A percentile compares a stretch with the other conserved stretches of the same genome.
These are phyloP conservation scores for Lophotriccus pileatus DNA, from an alignment of 2,797 vertebrate genomes.

Conservation along the genomic window DNA sequence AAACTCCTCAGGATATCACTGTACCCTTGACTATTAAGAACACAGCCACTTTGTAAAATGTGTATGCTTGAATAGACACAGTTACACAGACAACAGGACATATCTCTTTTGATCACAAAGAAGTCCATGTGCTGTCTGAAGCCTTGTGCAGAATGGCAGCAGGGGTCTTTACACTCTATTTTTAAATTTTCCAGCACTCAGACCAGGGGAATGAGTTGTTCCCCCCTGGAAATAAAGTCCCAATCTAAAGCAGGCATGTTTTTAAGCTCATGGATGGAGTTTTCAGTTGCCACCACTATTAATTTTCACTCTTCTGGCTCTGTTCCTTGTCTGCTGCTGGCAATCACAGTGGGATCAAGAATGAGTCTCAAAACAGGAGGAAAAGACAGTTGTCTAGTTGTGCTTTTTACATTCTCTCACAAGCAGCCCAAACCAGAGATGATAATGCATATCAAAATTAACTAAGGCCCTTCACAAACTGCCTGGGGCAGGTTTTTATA, in stretches of 20 bases:
- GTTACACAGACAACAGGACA: neutral
- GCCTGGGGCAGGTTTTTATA: slow-evolving; percentile 31
- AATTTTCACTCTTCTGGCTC: slow-evolving; percentile 61
- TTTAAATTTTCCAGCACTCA: neutral
- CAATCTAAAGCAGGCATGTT: neutral
- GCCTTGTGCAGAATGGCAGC: neutral
- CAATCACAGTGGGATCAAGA: slow-evolving; percentile 56
- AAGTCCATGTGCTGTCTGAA: neutral
- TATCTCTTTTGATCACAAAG: neutral
- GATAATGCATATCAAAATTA: slow-evolving; percentile 54
- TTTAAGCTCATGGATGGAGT: slow-evolving; percentile 6
- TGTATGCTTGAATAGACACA: neutral
- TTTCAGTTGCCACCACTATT: slow-evolving; percentile 37
- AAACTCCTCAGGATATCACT: neutral
- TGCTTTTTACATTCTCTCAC: slow-evolving; percentile 41
- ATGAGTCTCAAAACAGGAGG: slow-evolving; percentile 42
- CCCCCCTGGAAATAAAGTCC: neutral
- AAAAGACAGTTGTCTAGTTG: slow-evolving; percentile 44
- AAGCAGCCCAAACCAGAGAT: slow-evolving; percentile 26
- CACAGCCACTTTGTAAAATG: neutral
- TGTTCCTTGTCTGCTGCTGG: slow-evolving; percentile 49
- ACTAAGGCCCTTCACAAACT: slow-evolving; percentile 22
- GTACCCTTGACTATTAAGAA: neutral
- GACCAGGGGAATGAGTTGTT: neutral
- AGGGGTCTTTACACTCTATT: neutral